Conservation (phyloP, 2,113 vertebrate genomes). For the Aptenodytes patagonicus region DNA sequence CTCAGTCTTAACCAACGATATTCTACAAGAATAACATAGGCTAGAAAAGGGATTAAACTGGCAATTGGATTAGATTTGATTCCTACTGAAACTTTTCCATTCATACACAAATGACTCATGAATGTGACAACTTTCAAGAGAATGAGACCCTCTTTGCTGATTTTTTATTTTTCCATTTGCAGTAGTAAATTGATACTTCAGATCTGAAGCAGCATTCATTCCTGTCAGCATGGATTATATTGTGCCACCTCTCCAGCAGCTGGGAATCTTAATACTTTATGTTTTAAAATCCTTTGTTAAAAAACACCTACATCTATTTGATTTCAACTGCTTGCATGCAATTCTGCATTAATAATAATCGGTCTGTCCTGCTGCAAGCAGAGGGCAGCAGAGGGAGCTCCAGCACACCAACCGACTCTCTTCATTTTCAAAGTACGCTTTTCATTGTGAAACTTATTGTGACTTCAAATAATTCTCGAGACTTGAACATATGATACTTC, state of each 20-base stretch:
- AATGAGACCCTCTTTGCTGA: not conserved
- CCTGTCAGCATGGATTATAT: not conserved
- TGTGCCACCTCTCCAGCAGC: not conserved
- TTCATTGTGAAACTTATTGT: not conserved
- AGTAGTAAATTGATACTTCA: not conserved
- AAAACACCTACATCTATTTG: not conserved
- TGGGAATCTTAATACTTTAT: not conserved
- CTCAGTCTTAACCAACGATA: not conserved
- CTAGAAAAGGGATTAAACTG: not conserved
- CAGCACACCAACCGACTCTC: not conserved
- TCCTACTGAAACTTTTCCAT: not conserved
- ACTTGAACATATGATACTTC: not conserved
- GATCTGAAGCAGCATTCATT: not conserved
- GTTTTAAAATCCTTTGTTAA: not conserved
- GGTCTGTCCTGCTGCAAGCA: not conserved
- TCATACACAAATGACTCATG: not conserved
- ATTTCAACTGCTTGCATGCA: not conserved
- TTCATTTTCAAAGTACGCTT: not conserved
- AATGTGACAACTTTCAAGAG: not conserved
- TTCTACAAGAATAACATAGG: not conserved
- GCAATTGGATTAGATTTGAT: not conserved
- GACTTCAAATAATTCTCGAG: not conserved
- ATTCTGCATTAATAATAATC: rapidly evolving
- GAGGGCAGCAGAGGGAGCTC: slow-evolving; percentile 57
- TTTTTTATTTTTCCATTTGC: not conserved